These are phyloP conservation scores for Bubo blakistoni DNA, from an alignment of 2,113 vertebrate species.

Conservation along the genomic window DNA sequence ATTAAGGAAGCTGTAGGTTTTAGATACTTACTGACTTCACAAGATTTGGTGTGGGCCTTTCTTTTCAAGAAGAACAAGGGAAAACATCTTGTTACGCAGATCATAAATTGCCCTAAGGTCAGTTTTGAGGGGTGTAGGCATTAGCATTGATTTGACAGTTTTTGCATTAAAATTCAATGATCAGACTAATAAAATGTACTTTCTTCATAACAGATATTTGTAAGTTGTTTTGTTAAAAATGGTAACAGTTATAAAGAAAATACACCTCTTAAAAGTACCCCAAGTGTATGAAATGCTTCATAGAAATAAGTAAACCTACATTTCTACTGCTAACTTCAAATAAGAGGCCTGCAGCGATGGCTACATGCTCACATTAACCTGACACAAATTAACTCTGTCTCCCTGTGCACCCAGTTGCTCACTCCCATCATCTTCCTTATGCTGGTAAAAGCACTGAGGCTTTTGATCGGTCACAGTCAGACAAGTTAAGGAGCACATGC, in stretches of 20 bases:
- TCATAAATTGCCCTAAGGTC: not conserved
- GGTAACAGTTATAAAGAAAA: not conserved
- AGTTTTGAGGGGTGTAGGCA: not conserved
- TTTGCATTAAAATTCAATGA: not conserved
- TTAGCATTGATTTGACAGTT: not conserved
- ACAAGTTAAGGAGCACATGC: not conserved
- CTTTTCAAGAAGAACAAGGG: not conserved
- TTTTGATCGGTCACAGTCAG: not conserved
- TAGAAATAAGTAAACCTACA: not conserved
- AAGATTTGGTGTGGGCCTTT: not conserved
- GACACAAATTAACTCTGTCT: not conserved
- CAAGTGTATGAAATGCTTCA: not conserved
- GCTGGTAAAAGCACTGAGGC: not conserved
- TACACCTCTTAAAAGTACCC: not conserved
- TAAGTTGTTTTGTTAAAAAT: not conserved
- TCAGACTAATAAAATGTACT: not conserved
- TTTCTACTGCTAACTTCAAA: not conserved
- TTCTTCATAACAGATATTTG: not conserved
- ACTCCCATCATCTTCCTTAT: not conserved
- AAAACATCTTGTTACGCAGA: not conserved
- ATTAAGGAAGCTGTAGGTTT: not conserved
- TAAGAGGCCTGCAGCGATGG: not conserved
- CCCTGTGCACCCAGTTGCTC: not conserved
- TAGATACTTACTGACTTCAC: not conserved
- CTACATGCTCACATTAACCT: rapidly evolving